Evolutionary conservation across 2,797 vertebrate species (phyloP), one percentile per base, ranked within the genome.

Genomic region (Novumbra hubbsi): DNA sequence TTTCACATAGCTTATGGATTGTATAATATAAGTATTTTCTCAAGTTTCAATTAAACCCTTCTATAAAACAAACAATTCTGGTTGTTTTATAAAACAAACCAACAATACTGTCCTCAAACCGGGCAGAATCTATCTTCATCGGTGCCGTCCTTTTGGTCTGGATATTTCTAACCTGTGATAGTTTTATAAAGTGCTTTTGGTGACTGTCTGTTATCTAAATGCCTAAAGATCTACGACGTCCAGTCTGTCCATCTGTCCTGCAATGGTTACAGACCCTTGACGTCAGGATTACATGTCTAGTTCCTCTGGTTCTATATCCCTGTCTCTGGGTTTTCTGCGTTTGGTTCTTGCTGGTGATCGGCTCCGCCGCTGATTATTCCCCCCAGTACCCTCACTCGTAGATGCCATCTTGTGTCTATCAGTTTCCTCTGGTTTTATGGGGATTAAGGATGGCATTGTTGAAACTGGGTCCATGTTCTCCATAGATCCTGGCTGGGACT

Each of bases 181-280:
- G 72, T 78, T 77, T 27, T 16, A 84, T 93, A 92, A 93, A 93
- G 92, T 93, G 91, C 92, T 90, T 91, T 67, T 74, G 86, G 88
- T 92, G 84, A 88, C 55, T 57, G 55, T 80, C 55, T 57, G n/a
- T 2, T 2, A 71, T 68, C 81, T 28, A 21, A 21, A 24, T 12
- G n/a, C n/a, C 21, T 57, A 24, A n/a, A 57, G 55, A 57, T 24
- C 55, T 57, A 57, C n/a, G 21, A 57, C 55, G 3, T 57, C 52
- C n/a, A 57, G 52, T 57, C n/a, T n/a, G n/a, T n/a, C n/a, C 21
- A n/a, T 30, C 24, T 52, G 48, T 70, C 30, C 68, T 52, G 68
- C 50, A 48, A 30, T 27, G n/a, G 48, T 12, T 28, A 32, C 24
- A 34, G 48, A 49, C 45, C 15, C 27, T 28, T 5, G 16, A 21